Percentiles rank a stretch among this genome's conserved stretches.
phyloP scores from a whole-genome alignment of 2,888 invertebrate species.

The Caenorhabditis sp. region DNA sequence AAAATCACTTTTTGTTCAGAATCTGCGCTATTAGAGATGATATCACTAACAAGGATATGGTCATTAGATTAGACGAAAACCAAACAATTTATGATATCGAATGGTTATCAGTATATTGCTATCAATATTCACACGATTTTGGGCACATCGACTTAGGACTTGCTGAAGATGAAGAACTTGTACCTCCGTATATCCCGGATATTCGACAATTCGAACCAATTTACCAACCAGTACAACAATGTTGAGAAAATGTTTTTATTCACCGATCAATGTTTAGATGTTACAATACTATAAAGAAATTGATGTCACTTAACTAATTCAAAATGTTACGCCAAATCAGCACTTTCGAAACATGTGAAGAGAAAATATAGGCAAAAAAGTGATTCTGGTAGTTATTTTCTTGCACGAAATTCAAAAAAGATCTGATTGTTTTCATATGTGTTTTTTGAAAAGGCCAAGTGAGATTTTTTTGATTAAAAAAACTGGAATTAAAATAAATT shows the following conservation, averaged over 20 bases:
- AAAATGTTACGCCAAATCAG: background rate
- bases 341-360: background rate
- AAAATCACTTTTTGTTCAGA: constrained; percentile 38
- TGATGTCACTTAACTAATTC: too few relatives aligned
- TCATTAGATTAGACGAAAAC: constrained; percentile 49
- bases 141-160: constrained; percentile 59
- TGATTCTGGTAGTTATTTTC: too few relatives aligned
- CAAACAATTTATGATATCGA: constrained; percentile 64
- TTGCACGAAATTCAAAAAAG: too few relatives aligned
- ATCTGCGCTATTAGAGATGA: constrained; percentile 63
- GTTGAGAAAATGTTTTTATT: background rate
- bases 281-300: background rate
- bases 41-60: constrained; percentile 52
- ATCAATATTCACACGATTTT: constrained; percentile 59
- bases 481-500: too few relatives aligned
- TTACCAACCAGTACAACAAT: background rate
- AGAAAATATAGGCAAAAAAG: background rate
- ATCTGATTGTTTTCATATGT: too few relatives aligned
- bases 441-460: too few relatives aligned
- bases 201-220: constrained; percentile 19
- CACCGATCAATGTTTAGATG: background rate
- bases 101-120: constrained; percentile 61
- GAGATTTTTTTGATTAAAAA: too few relatives aligned
- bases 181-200: constrained; percentile 63
- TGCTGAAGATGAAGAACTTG: constrained; percentile 47